Evolutionary conservation across 2,888 invertebrate genomes (phyloP).

Genomic region (Drosophila mimetica): DNA sequence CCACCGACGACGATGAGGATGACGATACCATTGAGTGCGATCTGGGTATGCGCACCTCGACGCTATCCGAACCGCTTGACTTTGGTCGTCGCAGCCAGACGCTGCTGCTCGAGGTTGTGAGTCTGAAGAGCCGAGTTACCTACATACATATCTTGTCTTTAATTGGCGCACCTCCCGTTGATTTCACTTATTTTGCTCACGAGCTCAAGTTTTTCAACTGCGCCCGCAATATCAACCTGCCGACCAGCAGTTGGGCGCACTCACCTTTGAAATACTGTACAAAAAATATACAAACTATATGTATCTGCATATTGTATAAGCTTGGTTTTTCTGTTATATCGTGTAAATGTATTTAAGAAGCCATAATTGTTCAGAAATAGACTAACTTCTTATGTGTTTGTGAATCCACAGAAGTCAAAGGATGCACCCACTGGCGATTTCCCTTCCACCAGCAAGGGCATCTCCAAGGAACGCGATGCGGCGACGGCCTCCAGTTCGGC

Average conservation of each 20-base stretch:
- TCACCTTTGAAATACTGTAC: slow-evolving; percentile 39
- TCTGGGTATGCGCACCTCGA: slow-evolving; percentile 73
- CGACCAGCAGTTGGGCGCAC: slow-evolving; percentile 70
- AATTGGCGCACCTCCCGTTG: slow-evolving; percentile 69
- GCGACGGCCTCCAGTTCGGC: slow-evolving; percentile 28
- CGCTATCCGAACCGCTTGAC: slow-evolving; percentile 78
- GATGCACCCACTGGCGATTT: slow-evolving; percentile 74
- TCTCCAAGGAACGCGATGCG: slow-evolving; percentile 73
- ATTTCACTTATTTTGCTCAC: slow-evolving; percentile 52
- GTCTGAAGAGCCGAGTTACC: slow-evolving; percentile 46
- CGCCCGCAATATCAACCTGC: slow-evolving; percentile 50
- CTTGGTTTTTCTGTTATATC: slow-evolving; percentile 51
- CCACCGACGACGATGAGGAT: slow-evolving; percentile 52
- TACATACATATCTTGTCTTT: slow-evolving; percentile 45
- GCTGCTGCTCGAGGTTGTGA: slow-evolving; percentile 75
- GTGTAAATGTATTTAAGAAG: slow-evolving; percentile 52
- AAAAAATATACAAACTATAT: slow-evolving; percentile 10
- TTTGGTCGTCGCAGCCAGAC: slow-evolving; percentile 69
- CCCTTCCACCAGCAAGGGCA: slow-evolving; percentile 72
- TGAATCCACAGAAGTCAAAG: slow-evolving; percentile 68
- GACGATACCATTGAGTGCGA: slow-evolving; percentile 74
- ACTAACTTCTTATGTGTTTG: neutral
- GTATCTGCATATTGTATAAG: slow-evolving; percentile 31
- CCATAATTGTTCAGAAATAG: neutral
- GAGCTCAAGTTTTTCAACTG: slow-evolving; percentile 42